A percentile compares a stretch with the other conserved stretches of the same genome.
Evolutionary conservation across 2,113 vertebrate species (phyloP).

Genomic region (Platanista minor): DNA sequence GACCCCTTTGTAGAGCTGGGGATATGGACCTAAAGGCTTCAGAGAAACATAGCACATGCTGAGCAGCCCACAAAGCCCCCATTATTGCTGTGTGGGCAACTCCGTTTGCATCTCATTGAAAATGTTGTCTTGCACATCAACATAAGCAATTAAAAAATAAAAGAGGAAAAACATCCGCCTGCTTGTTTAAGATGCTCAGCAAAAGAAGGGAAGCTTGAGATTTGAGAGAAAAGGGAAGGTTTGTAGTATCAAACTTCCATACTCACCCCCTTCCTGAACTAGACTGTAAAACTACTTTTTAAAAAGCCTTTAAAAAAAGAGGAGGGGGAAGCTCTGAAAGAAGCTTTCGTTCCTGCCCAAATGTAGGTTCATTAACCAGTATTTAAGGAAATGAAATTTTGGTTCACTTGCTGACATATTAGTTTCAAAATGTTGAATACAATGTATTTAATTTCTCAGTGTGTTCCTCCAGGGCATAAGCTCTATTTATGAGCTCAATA

Average conservation of each 20-base stretch:
- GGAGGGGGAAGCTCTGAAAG: slow-evolving; percentile 33
- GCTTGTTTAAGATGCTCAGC: slow-evolving; percentile 52
- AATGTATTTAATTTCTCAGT: slow-evolving; percentile 62
- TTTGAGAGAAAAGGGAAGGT: slow-evolving; percentile 37
- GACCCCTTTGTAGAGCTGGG: slow-evolving; percentile 41
- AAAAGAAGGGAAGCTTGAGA: slow-evolving; percentile 57
- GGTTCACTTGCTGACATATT: slow-evolving; percentile 54
- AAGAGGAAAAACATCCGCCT: slow-evolving; percentile 28
- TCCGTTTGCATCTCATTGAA: slow-evolving; percentile 46
- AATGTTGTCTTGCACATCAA: slow-evolving; percentile 50
- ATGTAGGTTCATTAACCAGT: slow-evolving; percentile 56
- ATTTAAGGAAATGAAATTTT: slow-evolving; percentile 62
- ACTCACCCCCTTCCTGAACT: background rate
- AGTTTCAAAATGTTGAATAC: slow-evolving; percentile 67
- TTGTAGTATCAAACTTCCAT: slow-evolving; percentile 26
- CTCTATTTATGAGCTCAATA: slow-evolving; percentile 51
- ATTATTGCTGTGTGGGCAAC: slow-evolving; percentile 47
- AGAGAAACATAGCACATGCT: slow-evolving; percentile 47
- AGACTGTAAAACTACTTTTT: slow-evolving; percentile 7
- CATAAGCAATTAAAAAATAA: slow-evolving; percentile 68
- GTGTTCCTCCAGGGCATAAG: slow-evolving; percentile 8
- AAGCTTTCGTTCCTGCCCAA: slow-evolving; percentile 52
- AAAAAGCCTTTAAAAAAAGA: slow-evolving; percentile 14
- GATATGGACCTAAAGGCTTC: slow-evolving; percentile 10
- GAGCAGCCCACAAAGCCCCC: slow-evolving; percentile 49